These are phyloP conservation scores for Dromiciops gliroides DNA, from an alignment of 2,113 vertebrate genomes.

Conservation along the genomic window DNA sequence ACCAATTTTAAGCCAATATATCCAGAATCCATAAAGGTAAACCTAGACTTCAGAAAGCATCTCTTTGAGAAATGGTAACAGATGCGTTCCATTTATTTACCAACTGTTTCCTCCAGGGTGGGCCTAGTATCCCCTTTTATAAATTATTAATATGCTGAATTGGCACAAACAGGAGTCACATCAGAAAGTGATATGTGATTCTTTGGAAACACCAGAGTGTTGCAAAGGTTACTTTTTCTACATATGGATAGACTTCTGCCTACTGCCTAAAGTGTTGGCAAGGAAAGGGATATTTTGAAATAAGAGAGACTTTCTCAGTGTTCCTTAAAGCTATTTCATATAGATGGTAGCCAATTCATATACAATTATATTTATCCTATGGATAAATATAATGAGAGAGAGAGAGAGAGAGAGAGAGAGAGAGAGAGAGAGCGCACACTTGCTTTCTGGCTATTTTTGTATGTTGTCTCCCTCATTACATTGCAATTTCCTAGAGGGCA, in stretches of 20 bases:
- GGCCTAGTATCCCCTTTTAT: not conserved
- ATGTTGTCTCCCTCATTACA: not conserved
- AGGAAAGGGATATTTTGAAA: not conserved
- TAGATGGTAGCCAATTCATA: not conserved
- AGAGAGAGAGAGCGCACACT: too few relatives aligned
- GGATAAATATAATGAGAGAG: too few relatives aligned
- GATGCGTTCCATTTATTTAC: not conserved
- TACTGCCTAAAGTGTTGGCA: not conserved
- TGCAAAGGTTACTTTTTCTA: not conserved
- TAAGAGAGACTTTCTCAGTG: not conserved
- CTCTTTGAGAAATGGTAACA: not conserved
- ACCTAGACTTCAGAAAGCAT: not conserved
- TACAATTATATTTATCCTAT: not conserved
- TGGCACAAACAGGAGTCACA: not conserved
- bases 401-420: too few relatives aligned
- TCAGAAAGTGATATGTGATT: not conserved
- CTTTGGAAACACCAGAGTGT: not conserved
- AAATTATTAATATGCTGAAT: not conserved
- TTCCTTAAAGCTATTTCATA: not conserved
- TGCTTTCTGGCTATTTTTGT: not conserved
- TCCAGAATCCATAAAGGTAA: not conserved
- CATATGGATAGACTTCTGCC: not conserved
- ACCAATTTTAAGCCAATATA: not conserved
- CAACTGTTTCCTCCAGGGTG: not conserved
- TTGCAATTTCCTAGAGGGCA: not conserved